Evolutionary conservation across 2,888 invertebrate genomes (phyloP).

Genomic region (Ferrisia virgata): DNA sequence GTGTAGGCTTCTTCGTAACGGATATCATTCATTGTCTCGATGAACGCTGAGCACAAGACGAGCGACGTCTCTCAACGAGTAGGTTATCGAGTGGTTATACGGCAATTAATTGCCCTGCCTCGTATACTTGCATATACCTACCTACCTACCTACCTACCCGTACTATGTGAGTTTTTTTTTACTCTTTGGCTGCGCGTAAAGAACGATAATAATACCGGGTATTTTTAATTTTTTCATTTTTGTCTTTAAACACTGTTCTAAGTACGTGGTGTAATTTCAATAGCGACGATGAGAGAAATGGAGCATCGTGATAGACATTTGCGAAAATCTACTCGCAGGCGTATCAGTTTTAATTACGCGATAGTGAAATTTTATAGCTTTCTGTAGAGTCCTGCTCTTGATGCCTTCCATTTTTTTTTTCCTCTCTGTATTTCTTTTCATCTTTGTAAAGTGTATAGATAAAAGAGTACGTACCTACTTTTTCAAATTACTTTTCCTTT

Average conservation of each 20-base stretch:
- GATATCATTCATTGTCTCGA: constrained; percentile 26
- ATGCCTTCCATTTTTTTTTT: not conserved
- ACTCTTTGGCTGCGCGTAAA: not conserved
- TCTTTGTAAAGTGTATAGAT: not conserved
- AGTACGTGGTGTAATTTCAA: not conserved
- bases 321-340: not conserved
- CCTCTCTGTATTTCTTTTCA: not conserved
- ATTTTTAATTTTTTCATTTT: too few relatives aligned
- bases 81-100: constrained; percentile 23
- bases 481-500: not conserved
- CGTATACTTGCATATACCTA: too few relatives aligned
- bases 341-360: not conserved
- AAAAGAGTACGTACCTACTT: not conserved
- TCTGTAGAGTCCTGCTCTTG: not conserved
- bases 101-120: constrained; percentile 16
- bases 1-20: constrained; percentile 13
- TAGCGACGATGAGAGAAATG: not conserved
- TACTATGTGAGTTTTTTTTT: not conserved
- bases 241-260: too few relatives aligned
- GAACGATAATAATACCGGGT: not conserved
- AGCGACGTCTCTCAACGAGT: not conserved
- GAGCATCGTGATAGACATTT: not conserved
- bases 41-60: not conserved
- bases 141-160: too few relatives aligned
- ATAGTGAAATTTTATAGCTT: not conserved